Evolutionary conservation across 2,113 vertebrate genomes (phyloP).

Genomic region (Sylvia atricapilla): DNA sequence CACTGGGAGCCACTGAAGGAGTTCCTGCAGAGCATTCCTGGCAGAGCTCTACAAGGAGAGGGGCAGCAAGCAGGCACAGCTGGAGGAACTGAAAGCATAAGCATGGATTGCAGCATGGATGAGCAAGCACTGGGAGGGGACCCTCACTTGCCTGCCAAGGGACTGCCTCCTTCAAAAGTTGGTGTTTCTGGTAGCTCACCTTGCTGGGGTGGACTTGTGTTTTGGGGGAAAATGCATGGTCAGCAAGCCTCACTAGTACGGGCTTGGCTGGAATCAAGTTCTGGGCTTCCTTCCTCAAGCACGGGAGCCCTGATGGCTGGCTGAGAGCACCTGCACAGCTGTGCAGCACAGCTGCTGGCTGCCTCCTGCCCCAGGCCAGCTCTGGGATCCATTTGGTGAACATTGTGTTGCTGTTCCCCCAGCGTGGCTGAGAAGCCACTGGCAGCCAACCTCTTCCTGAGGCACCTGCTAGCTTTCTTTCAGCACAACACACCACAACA

Average conservation of each 20-base stretch:
- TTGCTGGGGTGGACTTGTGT: neutral
- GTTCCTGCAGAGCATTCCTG: neutral
- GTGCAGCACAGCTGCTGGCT: neutral
- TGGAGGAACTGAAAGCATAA: neutral
- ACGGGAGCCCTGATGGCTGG: neutral
- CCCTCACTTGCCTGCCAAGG: neutral
- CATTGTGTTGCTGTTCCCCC: neutral
- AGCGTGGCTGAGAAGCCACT: rapidly evolving
- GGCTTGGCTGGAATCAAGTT: neutral
- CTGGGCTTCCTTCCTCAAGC: neutral
- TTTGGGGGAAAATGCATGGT: rapidly evolving
- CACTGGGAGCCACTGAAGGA: neutral
- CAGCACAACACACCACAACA: neutral
- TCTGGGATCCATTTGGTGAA: rapidly evolving
- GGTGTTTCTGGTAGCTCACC: neutral
- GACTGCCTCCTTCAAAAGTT: neutral
- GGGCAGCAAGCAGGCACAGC: neutral
- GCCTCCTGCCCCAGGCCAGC: neutral
- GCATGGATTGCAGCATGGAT: neutral
- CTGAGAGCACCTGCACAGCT: neutral
- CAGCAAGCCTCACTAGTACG: rapidly evolving
- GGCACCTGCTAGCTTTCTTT: neutral
- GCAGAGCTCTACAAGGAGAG: neutral
- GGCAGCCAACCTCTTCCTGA: neutral
- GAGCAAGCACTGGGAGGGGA: neutral